Base-by-base conservation (phyloP, 37 sponge, comb jelly and placozoan species). In the Hexactinellida sp. region DNA sequence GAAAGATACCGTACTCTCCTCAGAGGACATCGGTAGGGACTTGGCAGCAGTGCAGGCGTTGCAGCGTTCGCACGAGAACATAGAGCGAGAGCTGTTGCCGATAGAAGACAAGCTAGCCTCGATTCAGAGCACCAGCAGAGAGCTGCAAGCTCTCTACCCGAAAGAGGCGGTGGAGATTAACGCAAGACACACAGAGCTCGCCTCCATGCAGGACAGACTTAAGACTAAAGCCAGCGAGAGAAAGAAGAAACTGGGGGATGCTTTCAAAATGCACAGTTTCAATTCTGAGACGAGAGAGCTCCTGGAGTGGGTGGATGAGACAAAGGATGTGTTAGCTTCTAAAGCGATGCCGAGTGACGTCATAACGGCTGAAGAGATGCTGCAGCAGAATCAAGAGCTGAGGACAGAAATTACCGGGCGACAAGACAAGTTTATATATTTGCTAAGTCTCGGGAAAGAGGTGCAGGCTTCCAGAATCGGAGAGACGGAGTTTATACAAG, bases 71-170 rank as follows among this genome's bases (percentile, higher is more conserved):
- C 96, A 95, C 55, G 89, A 91, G 91, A 90, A 89, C 54, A 54
- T 95, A 36, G 96, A 93, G 84, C 84, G 96, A 37, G 96, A 95
- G 87, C 89, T 95, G 37, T 91, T 88, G 30, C 96, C 96, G 37
- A 91, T 95, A 36, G 96, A 95, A 36, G 96, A 92, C 55, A 90
- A 89, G 71, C 83, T 93, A 16, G 55, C 85, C 30, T 88, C 63
- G 34, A 88, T 95, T 36, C 55, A 82, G 0, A 84, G 19, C 34
- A 32, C 76, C 34, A 63, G 76, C 25, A 25, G 5, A 10, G 5
- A n/a, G 13, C 76, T 63, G 34, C 76, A 63, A 23, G 34, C 21
- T 10, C 32, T 32, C 3, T 63, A 63, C 34, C 87, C 90, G 0
- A 24, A 38, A 25, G 88, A 93, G 84, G 39, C 87, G 5, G 38